These are phyloP conservation scores for Bombus sibiricus DNA, from an alignment of 1,140 invertebrate species.

Conservation along the genomic window DNA sequence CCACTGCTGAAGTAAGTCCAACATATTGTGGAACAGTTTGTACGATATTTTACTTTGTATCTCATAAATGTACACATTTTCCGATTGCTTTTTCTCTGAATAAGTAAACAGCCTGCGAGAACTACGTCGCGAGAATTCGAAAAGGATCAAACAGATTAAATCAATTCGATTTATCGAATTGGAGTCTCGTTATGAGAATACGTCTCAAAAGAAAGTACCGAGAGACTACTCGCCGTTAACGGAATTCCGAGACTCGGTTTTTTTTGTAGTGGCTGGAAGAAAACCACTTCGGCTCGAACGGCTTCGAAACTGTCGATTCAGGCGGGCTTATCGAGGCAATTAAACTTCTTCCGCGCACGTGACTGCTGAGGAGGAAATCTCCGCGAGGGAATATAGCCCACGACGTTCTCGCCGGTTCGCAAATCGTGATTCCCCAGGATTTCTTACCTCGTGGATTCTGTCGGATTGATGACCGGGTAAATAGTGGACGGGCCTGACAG, in stretches of 20 bases:
- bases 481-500: background rate
- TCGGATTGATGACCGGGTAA: conserved; percentile 3
- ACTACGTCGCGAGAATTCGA: too few relatives aligned
- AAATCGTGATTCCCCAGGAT: conserved; percentile 17
- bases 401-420: background rate
- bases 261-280: background rate
- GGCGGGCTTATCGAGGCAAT: conserved; percentile 64
- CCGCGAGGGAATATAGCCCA: conserved; percentile 19
- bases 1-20: too few relatives aligned
- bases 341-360: conserved; percentile 54
- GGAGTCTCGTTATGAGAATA: background rate
- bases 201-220: background rate
- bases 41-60: too few relatives aligned
- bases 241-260: conserved; percentile 22
- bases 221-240: conserved; percentile 6
- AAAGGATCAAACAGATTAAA: too few relatives aligned
- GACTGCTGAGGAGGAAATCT: conserved; percentile 24
- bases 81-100: too few relatives aligned
- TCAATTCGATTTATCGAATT: too few relatives aligned
- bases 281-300: conserved; percentile 24
- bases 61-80: too few relatives aligned
- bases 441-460: conserved; percentile 35
- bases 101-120: too few relatives aligned
- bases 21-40: too few relatives aligned
- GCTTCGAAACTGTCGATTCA: conserved; percentile 62